Percentiles rank a stretch among this genome's conserved stretches.
Conservation (phyloP, 2,797 vertebrate genomes). For the Garrulus glandarius region DNA sequence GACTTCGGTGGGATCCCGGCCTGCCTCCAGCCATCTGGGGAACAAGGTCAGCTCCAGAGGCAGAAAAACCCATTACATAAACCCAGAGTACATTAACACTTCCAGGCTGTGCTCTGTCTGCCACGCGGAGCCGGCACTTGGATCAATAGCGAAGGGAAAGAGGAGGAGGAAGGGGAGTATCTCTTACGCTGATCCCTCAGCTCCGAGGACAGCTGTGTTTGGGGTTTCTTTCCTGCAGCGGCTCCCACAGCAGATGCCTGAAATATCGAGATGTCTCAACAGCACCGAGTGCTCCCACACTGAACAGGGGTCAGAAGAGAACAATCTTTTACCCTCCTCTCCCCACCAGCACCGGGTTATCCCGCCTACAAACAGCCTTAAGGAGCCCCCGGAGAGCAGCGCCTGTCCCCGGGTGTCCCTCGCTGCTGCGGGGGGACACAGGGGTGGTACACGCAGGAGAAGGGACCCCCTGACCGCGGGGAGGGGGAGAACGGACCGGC, state of each 20-base stretch:
- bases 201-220: constrained; percentile 5
- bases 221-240: background rate
- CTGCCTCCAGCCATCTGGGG: background rate
- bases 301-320: background rate
- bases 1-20: rapidly evolving
- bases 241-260: constrained; percentile 9
- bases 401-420: background rate
- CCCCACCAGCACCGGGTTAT: background rate
- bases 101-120: background rate
- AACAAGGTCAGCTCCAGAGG: background rate
- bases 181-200: background rate
- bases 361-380: rapidly evolving
- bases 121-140: background rate
- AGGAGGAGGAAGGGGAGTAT: background rate
- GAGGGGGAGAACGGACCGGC: background rate
- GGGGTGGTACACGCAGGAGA: rapidly evolving
- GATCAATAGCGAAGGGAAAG: background rate
- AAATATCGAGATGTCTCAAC: background rate
- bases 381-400: background rate
- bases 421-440: background rate
- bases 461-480: background rate
- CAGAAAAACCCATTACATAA: background rate
- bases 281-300: background rate
- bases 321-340: background rate
- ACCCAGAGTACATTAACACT: rapidly evolving